A percentile compares a stretch with the other conserved stretches of the same genome.
Evolutionary conservation across 1,140 invertebrate species (phyloP).

Genomic region (Achroia grisella): DNA sequence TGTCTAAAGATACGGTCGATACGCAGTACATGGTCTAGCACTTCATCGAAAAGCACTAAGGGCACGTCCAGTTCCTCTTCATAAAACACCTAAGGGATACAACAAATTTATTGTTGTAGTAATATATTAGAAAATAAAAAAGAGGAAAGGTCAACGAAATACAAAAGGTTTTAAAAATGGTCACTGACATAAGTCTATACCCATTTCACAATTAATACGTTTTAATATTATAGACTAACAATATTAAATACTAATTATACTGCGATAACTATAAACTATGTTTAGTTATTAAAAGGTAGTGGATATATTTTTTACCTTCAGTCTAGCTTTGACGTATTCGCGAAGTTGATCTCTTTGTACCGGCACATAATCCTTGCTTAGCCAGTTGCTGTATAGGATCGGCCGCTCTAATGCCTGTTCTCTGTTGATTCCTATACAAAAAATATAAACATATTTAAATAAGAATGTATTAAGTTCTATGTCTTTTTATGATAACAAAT

Average conservation of each 20-base stretch:
- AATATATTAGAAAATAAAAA: too few relatives aligned
- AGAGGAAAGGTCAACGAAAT: too few relatives aligned
- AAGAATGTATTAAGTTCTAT: not conserved
- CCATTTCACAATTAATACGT: too few relatives aligned
- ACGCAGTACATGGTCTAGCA: slow-evolving; percentile 97
- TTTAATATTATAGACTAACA: too few relatives aligned
- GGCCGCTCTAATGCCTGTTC: slow-evolving; percentile 91
- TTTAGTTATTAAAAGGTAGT: not conserved
- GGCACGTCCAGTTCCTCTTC: slow-evolving; percentile 99
- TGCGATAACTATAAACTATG: too few relatives aligned
- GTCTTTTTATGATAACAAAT: too few relatives aligned
- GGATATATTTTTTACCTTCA: slow-evolving; percentile 79
- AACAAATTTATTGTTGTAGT: not conserved
- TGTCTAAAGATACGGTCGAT: slow-evolving; percentile 99
- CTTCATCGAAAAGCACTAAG: slow-evolving; percentile 98
- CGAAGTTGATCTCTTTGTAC: slow-evolving; percentile 95
- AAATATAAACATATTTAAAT: slow-evolving; percentile 2
- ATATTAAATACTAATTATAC: too few relatives aligned
- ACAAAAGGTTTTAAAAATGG: too few relatives aligned
- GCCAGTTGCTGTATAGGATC: slow-evolving; percentile 98
- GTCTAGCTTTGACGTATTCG: slow-evolving; percentile 96
- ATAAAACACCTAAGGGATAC: slow-evolving; percentile 88
- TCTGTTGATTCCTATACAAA: slow-evolving; percentile 79
- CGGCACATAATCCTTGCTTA: slow-evolving; percentile 98
- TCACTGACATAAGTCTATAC: too few relatives aligned